phyloP scores from a whole-genome alignment of 2,797 vertebrate genomes.

The Taeniopygia guttata region DNA sequence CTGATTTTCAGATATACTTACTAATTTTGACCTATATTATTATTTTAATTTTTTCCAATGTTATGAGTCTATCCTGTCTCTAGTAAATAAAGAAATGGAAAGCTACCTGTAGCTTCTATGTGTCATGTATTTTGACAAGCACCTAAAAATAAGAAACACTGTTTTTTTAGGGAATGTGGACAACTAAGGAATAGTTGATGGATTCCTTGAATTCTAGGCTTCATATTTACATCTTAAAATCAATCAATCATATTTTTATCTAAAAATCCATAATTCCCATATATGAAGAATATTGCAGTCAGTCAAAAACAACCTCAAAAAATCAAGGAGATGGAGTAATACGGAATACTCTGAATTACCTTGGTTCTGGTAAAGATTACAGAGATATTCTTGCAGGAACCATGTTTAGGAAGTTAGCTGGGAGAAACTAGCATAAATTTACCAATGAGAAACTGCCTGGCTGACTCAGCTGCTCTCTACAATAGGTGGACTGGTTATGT shows the following conservation, averaged over 20 bases:
- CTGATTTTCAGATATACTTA: not conserved
- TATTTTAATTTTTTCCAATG: not conserved
- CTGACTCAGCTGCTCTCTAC: too few relatives aligned
- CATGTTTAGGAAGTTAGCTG: not conserved
- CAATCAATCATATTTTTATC: not conserved
- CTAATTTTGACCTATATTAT: not conserved
- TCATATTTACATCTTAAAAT: not conserved
- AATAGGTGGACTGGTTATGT: not conserved
- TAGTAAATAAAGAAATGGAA: not conserved
- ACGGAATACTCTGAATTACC: not conserved
- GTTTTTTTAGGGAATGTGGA: not conserved
- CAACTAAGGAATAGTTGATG: not conserved
- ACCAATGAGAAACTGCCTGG: not conserved
- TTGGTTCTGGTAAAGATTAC: not conserved
- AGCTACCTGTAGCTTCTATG: not conserved
- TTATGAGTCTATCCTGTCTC: not conserved
- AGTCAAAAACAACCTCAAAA: not conserved
- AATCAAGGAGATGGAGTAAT: not conserved
- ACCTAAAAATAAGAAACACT: not conserved
- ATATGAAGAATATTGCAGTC: not conserved
- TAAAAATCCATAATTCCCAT: not conserved
- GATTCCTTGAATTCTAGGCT: not conserved
- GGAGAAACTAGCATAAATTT: not conserved
- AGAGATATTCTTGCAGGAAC: not conserved
- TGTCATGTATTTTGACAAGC: not conserved